Evolutionary conservation across 2,797 vertebrate genomes (phyloP), one percentile per base, ranked within the genome.

Genomic region (Muscicapa striata): DNA sequence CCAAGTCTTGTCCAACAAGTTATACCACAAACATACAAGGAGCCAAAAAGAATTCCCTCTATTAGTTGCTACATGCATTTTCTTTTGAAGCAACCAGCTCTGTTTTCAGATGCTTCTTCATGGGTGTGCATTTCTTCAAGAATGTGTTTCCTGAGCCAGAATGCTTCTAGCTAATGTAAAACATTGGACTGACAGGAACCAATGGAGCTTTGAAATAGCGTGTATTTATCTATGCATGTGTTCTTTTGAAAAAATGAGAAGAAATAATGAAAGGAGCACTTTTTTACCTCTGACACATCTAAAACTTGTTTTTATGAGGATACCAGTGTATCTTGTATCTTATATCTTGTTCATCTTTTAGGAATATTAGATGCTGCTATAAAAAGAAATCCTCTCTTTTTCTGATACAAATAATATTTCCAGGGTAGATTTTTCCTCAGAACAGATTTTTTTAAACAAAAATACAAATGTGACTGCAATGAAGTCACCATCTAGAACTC

Each of bases 21-120:
- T 95, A 55, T 63, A 61, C 67, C 40, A 70, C 63, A 93, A 69
- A 79, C 48, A 52, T n/a, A 75, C 22, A 36, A 67, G 32, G 18
- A 93, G 49, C 67, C 90, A 64, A 45, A 73, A 69, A 90, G 67
- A 86, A 92, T 93, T 86, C 79, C 10, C 34, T 90, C 30, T 79
- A 10, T 79, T 27, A 45, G 63, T 77, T 38, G 10, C 52, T 66
- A 63, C 83, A 63, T 36, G 57, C 14, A 45, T 78, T 90, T 78
- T 90, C 77, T 82, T 95, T 93, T 84, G 68, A 93, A 95, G 61
- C 38, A 57, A 63, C 15, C 13, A 32, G 4, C 76, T 88, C 30
- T 84, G 63, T 57, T 93, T 93, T 88, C 57, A 89, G 77, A 41
- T 87, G 74, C 26, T 88, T 36, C 59, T 55, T 84, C 32, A 70